Conservation (phyloP, 2,888 invertebrate genomes). For the Allygus modestus region DNA sequence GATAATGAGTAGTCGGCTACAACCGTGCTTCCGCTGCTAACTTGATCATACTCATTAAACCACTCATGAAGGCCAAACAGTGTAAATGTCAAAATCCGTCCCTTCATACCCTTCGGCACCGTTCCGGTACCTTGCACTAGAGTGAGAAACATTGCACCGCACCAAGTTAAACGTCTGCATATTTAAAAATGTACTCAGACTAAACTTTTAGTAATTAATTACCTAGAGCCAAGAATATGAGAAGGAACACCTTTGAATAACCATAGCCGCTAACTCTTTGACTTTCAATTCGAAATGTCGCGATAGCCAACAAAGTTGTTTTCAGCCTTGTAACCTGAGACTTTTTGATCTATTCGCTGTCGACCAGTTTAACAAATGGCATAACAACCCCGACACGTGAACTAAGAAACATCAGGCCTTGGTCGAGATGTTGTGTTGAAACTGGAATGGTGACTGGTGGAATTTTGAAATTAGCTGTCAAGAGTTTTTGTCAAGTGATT, state of each 20-base stretch:
- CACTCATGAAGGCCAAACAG: not conserved
- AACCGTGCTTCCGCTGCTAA: not conserved
- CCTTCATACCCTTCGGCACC: not conserved
- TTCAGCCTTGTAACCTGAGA: not conserved
- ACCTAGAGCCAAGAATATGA: not conserved
- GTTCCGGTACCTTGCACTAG: too few species aligned
- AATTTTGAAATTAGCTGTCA: not conserved
- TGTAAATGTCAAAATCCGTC: not conserved
- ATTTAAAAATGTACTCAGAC: too few species aligned
- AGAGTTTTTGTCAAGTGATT: not conserved
- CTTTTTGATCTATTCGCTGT: not conserved
- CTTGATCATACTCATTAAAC: not conserved
- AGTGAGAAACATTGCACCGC: too few species aligned
- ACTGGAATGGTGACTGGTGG: not conserved
- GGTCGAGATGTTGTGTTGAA: not conserved
- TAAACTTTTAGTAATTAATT: too few species aligned
- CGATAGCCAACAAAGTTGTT: not conserved
- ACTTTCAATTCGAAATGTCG: not conserved
- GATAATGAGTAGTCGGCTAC: not conserved
- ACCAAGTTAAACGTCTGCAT: too few species aligned
- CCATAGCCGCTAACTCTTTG: not conserved
- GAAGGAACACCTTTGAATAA: not conserved
- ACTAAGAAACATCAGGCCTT: not conserved
- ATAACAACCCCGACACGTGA: not conserved
- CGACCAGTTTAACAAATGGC: not conserved